phyloP scores from a whole-genome alignment of 2,888 invertebrate species.

The Cheilosia grossa region DNA sequence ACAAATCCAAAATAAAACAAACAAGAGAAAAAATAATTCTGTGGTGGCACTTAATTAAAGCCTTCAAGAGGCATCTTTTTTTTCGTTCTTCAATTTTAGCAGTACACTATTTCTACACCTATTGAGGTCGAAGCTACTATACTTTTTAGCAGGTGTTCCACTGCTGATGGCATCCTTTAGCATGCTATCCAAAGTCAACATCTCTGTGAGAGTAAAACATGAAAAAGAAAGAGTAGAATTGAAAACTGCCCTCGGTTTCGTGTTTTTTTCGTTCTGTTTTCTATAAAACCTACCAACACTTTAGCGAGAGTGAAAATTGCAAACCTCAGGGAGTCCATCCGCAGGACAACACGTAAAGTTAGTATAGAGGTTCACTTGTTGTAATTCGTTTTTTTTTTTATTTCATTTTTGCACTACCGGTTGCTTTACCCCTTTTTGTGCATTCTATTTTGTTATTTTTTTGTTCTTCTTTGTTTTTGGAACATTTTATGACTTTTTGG shows the following conservation, averaged over 20 bases:
- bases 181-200: conserved; percentile 20
- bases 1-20: conserved; percentile 23
- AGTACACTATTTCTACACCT: conserved; percentile 11
- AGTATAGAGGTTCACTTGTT: conserved; percentile 17
- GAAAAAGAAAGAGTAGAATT: conserved; percentile 27
- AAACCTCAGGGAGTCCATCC: conserved; percentile 51
- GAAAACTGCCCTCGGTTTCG: background rate
- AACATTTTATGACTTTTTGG: conserved; percentile 21
- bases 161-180: conserved; percentile 15
- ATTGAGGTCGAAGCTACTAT: conserved; percentile 28
- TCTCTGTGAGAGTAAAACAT: conserved; percentile 18
- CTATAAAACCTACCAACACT: conserved; percentile 16
- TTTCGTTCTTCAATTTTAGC: background rate
- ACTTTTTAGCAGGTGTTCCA: conserved; percentile 28
- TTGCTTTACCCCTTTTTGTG: conserved; percentile 27
- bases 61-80: conserved; percentile 18
- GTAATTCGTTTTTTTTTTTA: conserved; percentile 20
- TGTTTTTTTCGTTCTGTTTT: conserved; percentile 18
- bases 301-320: conserved; percentile 46
- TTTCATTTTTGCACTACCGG: conserved; percentile 5
- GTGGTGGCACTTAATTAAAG: conserved; percentile 55
- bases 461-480: conserved; percentile 15
- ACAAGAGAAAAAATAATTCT: background rate
- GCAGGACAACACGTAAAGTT: conserved; percentile 41
- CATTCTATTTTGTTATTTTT: background rate